Conservation (phyloP, 2,797 vertebrate genomes). For the Scolopax bukidnonensis region DNA sequence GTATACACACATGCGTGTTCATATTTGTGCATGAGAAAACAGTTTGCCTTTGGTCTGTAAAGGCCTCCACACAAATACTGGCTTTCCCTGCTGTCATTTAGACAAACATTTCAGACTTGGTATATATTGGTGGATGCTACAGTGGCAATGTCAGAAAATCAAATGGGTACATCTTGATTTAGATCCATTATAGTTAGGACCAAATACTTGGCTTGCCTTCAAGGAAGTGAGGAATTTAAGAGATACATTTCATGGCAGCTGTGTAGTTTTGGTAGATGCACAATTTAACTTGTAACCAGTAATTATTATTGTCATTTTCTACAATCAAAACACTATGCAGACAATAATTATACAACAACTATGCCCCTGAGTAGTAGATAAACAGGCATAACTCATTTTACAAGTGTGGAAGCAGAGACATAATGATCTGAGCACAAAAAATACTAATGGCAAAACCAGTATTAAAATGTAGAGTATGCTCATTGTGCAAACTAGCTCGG, state of each 20-base stretch:
- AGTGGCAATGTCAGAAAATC: not conserved
- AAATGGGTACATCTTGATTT: not conserved
- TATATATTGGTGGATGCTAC: not conserved
- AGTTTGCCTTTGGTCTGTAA: not conserved
- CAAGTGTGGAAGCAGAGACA: not conserved
- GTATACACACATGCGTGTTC: not conserved
- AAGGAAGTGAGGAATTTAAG: not conserved
- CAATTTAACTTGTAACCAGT: not conserved
- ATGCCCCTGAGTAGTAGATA: not conserved
- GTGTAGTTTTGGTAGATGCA: not conserved
- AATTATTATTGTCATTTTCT: constrained; percentile 17
- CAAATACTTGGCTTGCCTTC: constrained; percentile 12
- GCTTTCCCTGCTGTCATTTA: not conserved
- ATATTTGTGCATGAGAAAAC: not conserved
- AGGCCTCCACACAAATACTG: not conserved
- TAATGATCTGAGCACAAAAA: not conserved
- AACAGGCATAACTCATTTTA: not conserved
- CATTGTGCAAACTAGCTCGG: not conserved
- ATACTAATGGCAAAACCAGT: not conserved
- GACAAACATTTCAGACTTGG: not conserved
- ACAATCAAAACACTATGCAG: not conserved
- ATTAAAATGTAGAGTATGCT: not conserved
- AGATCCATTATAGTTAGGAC: not conserved
- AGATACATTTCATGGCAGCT: not conserved
- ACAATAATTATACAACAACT: not conserved